These are phyloP conservation scores for Galleria mellonella DNA, from an alignment of 1,140 invertebrate species.

Conservation along the genomic window DNA sequence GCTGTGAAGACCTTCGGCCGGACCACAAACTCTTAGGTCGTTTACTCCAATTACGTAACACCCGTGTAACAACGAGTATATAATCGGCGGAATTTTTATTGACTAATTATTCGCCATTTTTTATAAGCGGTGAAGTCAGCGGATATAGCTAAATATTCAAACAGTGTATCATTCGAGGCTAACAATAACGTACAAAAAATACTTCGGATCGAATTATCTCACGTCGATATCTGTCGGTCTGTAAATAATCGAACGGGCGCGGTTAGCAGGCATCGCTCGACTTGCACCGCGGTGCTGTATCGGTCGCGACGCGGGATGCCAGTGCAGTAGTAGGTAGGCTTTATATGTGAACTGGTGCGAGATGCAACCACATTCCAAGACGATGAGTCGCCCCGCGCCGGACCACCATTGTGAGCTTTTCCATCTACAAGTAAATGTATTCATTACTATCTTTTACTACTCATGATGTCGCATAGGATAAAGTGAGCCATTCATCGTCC, in stretches of 20 bases:
- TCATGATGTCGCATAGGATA: constrained; percentile 19
- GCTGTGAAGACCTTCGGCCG: constrained; percentile 36
- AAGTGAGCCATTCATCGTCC: constrained; percentile 29
- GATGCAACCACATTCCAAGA: constrained; percentile 55
- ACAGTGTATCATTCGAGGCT: constrained; percentile 67
- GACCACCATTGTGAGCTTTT: constrained; percentile 39
- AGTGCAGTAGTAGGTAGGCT: constrained; percentile 21
- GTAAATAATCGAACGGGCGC: constrained; percentile 11
- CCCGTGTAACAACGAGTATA: constrained; percentile 60
- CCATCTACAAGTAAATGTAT: constrained; percentile 26
- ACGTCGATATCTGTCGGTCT: constrained; percentile 47
- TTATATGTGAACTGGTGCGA: constrained; percentile 4
- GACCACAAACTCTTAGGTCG: constrained; percentile 58
- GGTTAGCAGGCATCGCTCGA: too few species aligned
- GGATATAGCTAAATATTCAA: constrained; percentile 73
- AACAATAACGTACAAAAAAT: constrained; percentile 66
- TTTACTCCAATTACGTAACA: constrained; percentile 72
- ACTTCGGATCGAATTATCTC: constrained; percentile 48
- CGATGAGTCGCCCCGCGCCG: constrained; percentile 37
- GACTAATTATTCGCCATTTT: constrained; percentile 71
- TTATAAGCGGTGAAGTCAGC: constrained; percentile 68
- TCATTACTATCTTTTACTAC: constrained; percentile 38
- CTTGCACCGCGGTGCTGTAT: neutral
- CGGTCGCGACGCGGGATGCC: neutral
- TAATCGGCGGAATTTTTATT: constrained; percentile 72